Evolutionary conservation across 1,140 invertebrate genomes (phyloP).

Genomic region (Thalassaphorura encarpata): DNA sequence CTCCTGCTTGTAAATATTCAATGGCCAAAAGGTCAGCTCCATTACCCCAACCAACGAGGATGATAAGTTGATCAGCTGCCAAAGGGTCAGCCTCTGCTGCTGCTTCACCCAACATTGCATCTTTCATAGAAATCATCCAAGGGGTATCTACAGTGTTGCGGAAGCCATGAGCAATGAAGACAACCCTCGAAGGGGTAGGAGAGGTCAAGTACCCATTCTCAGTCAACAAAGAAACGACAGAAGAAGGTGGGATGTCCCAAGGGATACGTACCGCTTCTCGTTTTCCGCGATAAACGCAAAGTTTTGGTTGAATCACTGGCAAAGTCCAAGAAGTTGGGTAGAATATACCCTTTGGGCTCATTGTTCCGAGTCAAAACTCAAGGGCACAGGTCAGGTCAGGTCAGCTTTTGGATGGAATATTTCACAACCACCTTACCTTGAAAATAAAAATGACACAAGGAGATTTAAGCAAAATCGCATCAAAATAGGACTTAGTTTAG

Average conservation of each 20-base stretch:
- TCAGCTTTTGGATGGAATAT: no score
- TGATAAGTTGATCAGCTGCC: conserved; percentile 11
- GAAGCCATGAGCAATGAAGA: conserved; percentile 18
- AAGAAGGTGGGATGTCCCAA: background rate
- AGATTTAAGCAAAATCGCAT: no score
- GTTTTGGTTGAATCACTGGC: background rate
- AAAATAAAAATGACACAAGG: no score
- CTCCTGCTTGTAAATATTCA: conserved; percentile 16
- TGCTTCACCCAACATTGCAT: conserved; percentile 10
- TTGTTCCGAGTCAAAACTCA: no score
- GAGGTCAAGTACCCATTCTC: background rate
- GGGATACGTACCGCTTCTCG: background rate
- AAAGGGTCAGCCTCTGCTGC: no score
- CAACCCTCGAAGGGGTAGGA: background rate
- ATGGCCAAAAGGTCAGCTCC: conserved; percentile 2
- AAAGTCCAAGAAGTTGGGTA: background rate
- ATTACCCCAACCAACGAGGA: conserved; percentile 18
- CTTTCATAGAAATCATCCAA: conserved; percentile 18
- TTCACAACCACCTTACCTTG: no score
- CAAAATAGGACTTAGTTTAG: no score
- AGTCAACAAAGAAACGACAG: background rate
- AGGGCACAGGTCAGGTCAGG: no score
- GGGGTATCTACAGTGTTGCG: conserved; percentile 9
- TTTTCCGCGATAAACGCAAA: background rate
- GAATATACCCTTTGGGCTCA: background rate